Evolutionary conservation across 2,113 vertebrate genomes (phyloP), one percentile per base, ranked within the genome.

Genomic region (Callipepla californica): DNA sequence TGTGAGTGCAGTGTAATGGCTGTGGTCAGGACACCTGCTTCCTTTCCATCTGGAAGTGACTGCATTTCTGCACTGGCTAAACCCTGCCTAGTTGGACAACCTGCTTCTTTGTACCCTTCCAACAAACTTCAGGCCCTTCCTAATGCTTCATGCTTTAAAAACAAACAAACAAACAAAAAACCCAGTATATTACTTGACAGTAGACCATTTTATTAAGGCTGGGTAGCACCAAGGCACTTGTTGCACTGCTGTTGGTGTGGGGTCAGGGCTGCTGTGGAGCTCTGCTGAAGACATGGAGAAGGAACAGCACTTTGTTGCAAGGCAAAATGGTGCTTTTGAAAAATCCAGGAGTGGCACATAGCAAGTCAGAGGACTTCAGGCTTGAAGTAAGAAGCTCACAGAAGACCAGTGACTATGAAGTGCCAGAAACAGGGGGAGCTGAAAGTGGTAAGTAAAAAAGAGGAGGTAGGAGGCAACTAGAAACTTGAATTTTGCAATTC

Each of bases 161-260:
- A 78, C 8, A 26, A 15, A 53, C 8, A 26, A 15, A 53, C 26
- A 53, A 53, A 53, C 26, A 53, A 47, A 28, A 53, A 28, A 7
- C 14, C 30, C 13, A 30, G 48, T 3, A 18, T 72, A 42, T 47
- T 42, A 38, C 47, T 76, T 9, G 59, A 16, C 53, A 36, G 21
- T 30, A 81, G 44, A 55, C 47, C 7, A 8, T 5, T 53, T 80
- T 74, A 18, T 58, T 21, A 32, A 28, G 32, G 4, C 15, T 11
- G 13, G 48, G 70, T 58, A 62, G 30, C 34, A 47, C 13, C 17
- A 20, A n/a, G 28, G 3, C 1, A 0, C 85, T 59, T 77, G 26
- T 13, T 58, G 3, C 4, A 6, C 8, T 0, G 0, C 55, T 66
- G 45, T n/a, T 2, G 1, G 11, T 2, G 1, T 20, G 9, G 19